Percentiles rank a stretch among this genome's conserved stretches.
Evolutionary conservation across 2,888 invertebrate species (phyloP).

Genomic region (Perizoma affinitatum): DNA sequence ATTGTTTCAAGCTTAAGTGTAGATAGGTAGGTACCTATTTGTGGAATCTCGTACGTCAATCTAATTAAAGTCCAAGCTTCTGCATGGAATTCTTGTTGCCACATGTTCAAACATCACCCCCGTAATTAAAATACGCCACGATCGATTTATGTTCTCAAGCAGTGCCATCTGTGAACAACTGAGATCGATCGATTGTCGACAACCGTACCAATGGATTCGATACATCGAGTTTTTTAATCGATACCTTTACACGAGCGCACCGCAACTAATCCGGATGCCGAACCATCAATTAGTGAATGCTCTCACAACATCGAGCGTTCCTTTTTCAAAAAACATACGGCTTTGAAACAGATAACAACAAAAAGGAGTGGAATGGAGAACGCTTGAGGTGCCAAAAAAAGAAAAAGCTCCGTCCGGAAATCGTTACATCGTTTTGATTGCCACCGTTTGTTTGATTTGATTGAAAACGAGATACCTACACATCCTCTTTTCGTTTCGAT

Average conservation of each 20-base stretch:
- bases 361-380: conserved; percentile 56
- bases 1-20: too few species aligned
- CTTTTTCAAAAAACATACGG: conserved; percentile 70
- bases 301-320: conserved; percentile 65
- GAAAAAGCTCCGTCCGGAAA: conserved; percentile 61
- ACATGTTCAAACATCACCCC: conserved; percentile 59
- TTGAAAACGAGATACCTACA: conserved; percentile 53
- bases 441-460: conserved; percentile 60
- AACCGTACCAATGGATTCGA: conserved; percentile 69
- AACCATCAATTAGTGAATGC: conserved; percentile 77
- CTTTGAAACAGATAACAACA: conserved; percentile 63
- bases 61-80: conserved; percentile 54
- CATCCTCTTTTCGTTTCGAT: conserved; percentile 33
- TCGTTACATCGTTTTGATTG: conserved; percentile 70
- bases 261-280: conserved; percentile 63
- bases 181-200: conserved; percentile 64
- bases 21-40: conserved; percentile 4
- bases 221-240: conserved; percentile 62
- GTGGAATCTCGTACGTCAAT: conserved; percentile 34
- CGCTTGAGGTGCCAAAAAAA: conserved; percentile 64
- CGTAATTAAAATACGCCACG: conserved; percentile 56
- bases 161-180: conserved; percentile 69
- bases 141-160: conserved; percentile 57
- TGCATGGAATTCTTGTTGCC: conserved; percentile 54
- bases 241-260: conserved; percentile 58